Percentiles rank a stretch among this genome's conserved stretches.
These are phyloP conservation scores for Stegodyphus mimosarum DNA, from an alignment of 1,140 invertebrate species.

Conservation along the genomic window DNA sequence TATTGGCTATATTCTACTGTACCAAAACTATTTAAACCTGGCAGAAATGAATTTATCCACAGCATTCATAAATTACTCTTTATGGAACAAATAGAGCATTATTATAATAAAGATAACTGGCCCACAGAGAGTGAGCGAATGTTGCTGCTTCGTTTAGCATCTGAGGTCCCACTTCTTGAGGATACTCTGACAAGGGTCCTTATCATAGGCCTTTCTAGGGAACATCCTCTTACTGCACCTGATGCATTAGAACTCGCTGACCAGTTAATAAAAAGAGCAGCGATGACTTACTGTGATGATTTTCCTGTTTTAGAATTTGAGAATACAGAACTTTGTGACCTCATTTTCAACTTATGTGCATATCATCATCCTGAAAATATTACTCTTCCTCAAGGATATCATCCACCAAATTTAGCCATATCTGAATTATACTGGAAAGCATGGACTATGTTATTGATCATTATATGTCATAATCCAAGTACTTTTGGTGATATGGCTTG, in stretches of 20 bases:
- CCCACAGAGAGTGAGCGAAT: constrained; percentile 85
- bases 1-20: constrained; percentile 88
- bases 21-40: constrained; percentile 77
- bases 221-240: constrained; percentile 81
- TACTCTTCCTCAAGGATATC: constrained; percentile 82
- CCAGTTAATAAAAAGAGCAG: constrained; percentile 85
- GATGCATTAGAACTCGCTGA: constrained; percentile 89
- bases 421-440: constrained; percentile 93
- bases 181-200: constrained; percentile 84
- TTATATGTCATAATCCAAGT: constrained; percentile 91
- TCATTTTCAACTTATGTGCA: constrained; percentile 88
- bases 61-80: constrained; percentile 87
- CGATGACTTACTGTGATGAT: constrained; percentile 73
- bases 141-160: constrained; percentile 82
- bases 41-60: constrained; percentile 79
- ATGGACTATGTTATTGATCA: constrained; percentile 89
- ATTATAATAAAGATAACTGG: constrained; percentile 94
- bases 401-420: constrained; percentile 89
- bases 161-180: constrained; percentile 87
- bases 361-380: constrained; percentile 96
- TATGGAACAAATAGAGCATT: constrained; percentile 85
- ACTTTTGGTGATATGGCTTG: constrained; percentile 86
- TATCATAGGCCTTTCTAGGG: constrained; percentile 82
- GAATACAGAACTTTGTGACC: constrained; percentile 87
- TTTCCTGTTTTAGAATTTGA: constrained; percentile 75